Conservation (phyloP, 2,797 vertebrate genomes). For the Myotis daubentonii region DNA sequence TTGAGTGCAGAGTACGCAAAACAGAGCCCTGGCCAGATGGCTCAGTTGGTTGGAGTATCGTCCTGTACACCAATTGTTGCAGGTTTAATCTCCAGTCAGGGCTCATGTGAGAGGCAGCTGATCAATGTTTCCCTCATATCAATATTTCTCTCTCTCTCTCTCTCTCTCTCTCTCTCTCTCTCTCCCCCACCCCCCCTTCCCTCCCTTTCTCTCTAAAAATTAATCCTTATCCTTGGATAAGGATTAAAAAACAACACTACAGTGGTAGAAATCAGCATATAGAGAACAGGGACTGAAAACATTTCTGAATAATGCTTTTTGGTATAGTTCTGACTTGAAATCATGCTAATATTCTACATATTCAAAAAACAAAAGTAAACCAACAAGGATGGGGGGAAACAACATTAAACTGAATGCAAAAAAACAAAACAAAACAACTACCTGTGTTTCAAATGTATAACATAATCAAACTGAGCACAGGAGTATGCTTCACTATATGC, state of each 20-base stretch:
- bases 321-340: conserved; percentile 5
- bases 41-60: too few relatives aligned
- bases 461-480: neutral
- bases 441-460: neutral
- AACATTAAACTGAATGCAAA: conserved; percentile 29
- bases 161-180: too few relatives aligned
- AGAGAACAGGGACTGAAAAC: neutral
- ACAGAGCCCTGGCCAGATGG: neutral
- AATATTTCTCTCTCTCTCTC: too few relatives aligned
- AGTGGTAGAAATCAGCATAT: neutral
- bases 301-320: neutral
- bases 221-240: too few relatives aligned
- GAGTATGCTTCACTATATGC: neutral
- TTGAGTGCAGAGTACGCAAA: neutral
- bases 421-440: conserved; percentile 18
- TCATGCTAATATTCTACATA: conserved; percentile 6
- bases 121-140: too few relatives aligned
- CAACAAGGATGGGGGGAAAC: neutral
- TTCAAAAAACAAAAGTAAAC: conserved; percentile 42
- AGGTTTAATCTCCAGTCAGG: too few relatives aligned
- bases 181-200: fast-evolving
- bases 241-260: neutral
- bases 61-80: too few relatives aligned
- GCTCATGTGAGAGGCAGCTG: too few relatives aligned
- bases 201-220: too few relatives aligned